Percentiles rank a stretch among this genome's conserved stretches.
Conservation (phyloP, 2,113 vertebrate species). For the Thunnus thynnus region DNA sequence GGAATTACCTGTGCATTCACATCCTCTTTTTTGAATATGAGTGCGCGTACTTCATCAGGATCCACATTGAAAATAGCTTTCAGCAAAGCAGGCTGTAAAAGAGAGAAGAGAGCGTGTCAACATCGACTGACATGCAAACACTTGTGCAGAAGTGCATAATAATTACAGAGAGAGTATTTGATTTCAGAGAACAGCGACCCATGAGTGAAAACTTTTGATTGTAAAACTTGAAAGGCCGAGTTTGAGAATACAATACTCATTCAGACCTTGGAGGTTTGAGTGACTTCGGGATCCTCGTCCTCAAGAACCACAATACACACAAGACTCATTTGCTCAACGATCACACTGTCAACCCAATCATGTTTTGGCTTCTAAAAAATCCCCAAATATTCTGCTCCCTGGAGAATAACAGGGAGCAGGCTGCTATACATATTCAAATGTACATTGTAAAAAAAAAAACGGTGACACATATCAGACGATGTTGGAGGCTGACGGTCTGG, state of each 20-base stretch:
- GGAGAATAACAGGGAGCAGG: not conserved
- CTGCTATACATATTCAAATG: not conserved
- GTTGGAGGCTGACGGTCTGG: slow-evolving; percentile 11
- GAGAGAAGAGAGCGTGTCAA: slow-evolving; percentile 1
- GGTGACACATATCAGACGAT: slow-evolving; percentile 27
- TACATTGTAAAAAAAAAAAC: slow-evolving; percentile 27
- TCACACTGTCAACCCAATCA: slow-evolving; percentile 44
- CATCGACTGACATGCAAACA: slow-evolving; percentile 11
- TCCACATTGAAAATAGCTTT: slow-evolving; percentile 99
- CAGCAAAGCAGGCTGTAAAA: slow-evolving; percentile 93
- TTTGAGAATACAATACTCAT: slow-evolving; percentile 11
- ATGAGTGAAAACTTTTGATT: not conserved
- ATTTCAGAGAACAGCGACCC: not conserved
- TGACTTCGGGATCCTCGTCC: slow-evolving; percentile 81
- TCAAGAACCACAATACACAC: slow-evolving; percentile 95
- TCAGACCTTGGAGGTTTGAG: slow-evolving; percentile 18
- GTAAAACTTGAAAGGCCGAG: not conserved
- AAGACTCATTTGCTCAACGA: slow-evolving; percentile 90
- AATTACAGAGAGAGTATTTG: not conserved
- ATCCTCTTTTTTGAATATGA: slow-evolving; percentile 99
- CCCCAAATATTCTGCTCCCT: not conserved
- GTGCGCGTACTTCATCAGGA: slow-evolving; percentile 96
- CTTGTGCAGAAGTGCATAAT: not conserved
- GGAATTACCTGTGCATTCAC: slow-evolving; percentile 96
- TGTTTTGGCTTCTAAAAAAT: not conserved